Percentiles rank a stretch among this genome's conserved stretches.
phyloP scores from a whole-genome alignment of 2,113 vertebrate genomes.

The Notothenia rossii region DNA sequence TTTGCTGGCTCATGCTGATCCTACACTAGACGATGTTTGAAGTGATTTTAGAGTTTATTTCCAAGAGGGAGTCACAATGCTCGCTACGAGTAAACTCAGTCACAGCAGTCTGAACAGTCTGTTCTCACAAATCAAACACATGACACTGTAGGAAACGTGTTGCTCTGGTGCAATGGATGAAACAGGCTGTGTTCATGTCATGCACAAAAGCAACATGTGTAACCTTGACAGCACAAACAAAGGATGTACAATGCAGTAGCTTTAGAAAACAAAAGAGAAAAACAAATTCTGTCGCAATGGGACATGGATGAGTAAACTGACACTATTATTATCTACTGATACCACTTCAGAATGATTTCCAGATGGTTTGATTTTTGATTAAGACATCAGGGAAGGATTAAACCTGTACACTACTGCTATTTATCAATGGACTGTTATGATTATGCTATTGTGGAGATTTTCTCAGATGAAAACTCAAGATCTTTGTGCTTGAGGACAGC shows the following conservation, averaged over 20 bases:
- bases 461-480: neutral
- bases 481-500: neutral
- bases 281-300: neutral
- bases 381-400: neutral
- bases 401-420: neutral
- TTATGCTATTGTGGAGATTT: neutral
- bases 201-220: conserved; percentile 27
- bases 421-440: neutral
- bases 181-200: conserved; percentile 28
- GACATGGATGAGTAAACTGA: neutral
- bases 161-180: conserved; percentile 31
- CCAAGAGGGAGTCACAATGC: conserved; percentile 58
- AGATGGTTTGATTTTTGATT: neutral
- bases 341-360: neutral
- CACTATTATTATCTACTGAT: neutral
- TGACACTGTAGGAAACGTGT: conserved; percentile 25
- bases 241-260: neutral
- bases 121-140: conserved; percentile 49
- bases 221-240: conserved; percentile 49
- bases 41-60: conserved; percentile 70
- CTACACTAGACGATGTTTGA: conserved; percentile 63
- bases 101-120: conserved; percentile 31
- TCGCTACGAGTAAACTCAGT: conserved; percentile 47
- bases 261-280: conserved; percentile 5
- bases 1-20: conserved; percentile 68